Conservation (phyloP, 2,888 invertebrate genomes). For the Epirrita christyi region DNA sequence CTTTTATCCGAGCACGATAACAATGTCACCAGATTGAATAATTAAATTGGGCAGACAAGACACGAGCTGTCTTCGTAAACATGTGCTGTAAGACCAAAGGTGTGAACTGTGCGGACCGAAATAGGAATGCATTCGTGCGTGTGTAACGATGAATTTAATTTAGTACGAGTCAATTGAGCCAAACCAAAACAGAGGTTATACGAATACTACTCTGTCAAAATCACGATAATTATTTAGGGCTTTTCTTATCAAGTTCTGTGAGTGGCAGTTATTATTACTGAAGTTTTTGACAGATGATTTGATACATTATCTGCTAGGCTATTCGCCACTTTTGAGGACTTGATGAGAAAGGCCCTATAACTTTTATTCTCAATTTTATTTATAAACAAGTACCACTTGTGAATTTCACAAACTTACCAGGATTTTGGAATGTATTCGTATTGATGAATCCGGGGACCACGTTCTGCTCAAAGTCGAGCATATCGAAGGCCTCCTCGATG, state of each 20-base stretch:
- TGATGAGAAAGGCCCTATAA: too few species aligned
- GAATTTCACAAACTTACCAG: constrained; percentile 43
- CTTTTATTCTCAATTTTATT: too few species aligned
- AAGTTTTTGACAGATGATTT: too few species aligned
- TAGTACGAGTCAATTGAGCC: neutral
- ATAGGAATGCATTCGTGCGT: neutral
- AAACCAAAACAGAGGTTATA: too few species aligned
- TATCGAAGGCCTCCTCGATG: constrained; percentile 65
- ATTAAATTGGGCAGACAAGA: neutral
- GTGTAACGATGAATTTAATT: neutral
- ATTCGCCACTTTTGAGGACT: too few species aligned
- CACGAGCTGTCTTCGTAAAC: neutral
- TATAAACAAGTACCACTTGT: too few species aligned
- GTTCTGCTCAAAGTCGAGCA: constrained; percentile 74
- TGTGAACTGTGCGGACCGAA: neutral
- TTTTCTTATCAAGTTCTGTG: too few species aligned
- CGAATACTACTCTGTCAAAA: too few species aligned
- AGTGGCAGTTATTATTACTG: too few species aligned
- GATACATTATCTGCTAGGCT: too few species aligned
- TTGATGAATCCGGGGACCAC: constrained; percentile 77
- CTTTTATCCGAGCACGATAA: neutral
- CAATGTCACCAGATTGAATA: neutral
- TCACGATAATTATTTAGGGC: too few species aligned
- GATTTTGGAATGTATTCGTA: constrained; percentile 71
- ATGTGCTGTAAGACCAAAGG: neutral